Evolutionary conservation across 1,140 invertebrate species (phyloP), one percentile per base, ranked within the genome.

Genomic region (Holcopasites calliopsidis): DNA sequence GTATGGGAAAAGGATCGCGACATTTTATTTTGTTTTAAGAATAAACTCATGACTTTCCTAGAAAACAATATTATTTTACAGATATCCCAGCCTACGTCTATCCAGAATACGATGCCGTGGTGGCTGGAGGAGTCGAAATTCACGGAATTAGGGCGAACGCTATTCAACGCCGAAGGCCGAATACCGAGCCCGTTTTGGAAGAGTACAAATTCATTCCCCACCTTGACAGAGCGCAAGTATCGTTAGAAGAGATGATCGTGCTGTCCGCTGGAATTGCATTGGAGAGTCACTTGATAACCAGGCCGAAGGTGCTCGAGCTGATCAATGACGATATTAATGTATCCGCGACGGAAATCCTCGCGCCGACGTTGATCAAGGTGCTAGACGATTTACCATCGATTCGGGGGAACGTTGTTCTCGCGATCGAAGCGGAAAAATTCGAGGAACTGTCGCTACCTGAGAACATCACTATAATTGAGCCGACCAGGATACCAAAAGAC

Each of bases 101-200:
- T 47, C 92, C 92, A 38, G 90, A 92, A 0, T 82, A 87, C 2
- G 90, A 90, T 26, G 26, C 86, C 28, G 66, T 93, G 80, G 54
- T 85, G 7, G 94, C 95, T 65, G 97, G 96, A 42, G 96, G 97
- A 61, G 95, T 98, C 18, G 96, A 97, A 91, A 94, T 98, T 33
- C 93, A 94, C 71, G 97, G 97, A 52, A 89, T 98, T 0, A 95
- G 95, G 82, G 96, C 96, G 0, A 96, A 94, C 79, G 93, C 95
- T 4, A 97, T 98, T 55, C 93, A 96, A 8, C 93, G 94, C 72
- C 93, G 93, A 31, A 92, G 94, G 76, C 92, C 92, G 11, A 90
- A 93, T 5, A 93, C 93, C 10, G 92, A 95, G 26, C 95, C 95
- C 16, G 94, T 96, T 6, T 83, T 96, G 10, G 95, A 96, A 86